Base-by-base conservation (phyloP, 2,113 vertebrate genomes). In the Antidorcas marsupialis region DNA sequence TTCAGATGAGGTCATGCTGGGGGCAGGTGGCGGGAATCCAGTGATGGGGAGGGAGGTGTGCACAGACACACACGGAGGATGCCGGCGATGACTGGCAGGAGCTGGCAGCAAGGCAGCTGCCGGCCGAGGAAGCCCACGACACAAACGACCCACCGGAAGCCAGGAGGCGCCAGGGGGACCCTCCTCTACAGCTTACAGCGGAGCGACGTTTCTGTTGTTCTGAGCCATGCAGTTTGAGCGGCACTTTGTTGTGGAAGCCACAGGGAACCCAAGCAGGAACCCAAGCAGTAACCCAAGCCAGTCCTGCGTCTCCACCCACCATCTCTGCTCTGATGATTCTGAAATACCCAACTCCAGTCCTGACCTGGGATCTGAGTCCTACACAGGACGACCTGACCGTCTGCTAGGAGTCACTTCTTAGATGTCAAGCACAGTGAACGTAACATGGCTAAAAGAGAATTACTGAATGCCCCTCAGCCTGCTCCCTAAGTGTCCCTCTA, bases 51-150 rank as follows among this genome's bases (percentile, higher is more conserved):
- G 30, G 39, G 27, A 33, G 15, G 8, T 47, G 64, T 78, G 83
- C 21, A 4, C 12, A 23, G 39, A n/a, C 17, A 8, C n/a, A 23
- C 64, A 33, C 7, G 14, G 55, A 76, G 27, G 52, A 27, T 2
- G 14, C 13, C 3, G 0, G 9, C 9, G 7, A 21, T 3, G 21
- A 2, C 10, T 0, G 23, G 8, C 67, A 67, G 23, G 25, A 87
- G 6, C 3, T 21, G 27, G 52, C 14, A 55, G 74, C 11, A 4
- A 57, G 1, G 21, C 1, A 39, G 53, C 53, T 39, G 8, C 8
- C 5, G 7, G 62, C 94, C n/a, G 19, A 74, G 43, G 57, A 52
- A 15, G 0, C 23, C 23, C 9, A 2, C 14, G 6, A 60, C 3
- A 3, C 36, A 11, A 2, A 59, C n/a, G 23, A 43, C 0, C 1